Conservation (phyloP, 2,888 invertebrate genomes). For the Ophion ellenae region DNA sequence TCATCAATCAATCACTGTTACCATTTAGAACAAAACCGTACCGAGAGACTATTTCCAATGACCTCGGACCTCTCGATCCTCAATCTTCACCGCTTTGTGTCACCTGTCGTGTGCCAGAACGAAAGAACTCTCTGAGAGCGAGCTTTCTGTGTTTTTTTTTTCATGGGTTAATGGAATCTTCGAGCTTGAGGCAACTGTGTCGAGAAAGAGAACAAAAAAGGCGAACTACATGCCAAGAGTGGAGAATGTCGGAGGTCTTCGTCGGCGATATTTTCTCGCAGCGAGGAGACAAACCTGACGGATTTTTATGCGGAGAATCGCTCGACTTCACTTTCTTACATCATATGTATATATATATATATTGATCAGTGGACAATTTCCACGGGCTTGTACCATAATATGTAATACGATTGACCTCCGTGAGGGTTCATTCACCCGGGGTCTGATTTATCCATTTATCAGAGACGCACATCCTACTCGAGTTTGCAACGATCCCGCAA, state of each 20-base stretch:
- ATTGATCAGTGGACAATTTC: constrained; percentile 12
- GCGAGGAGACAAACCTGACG: constrained; percentile 1
- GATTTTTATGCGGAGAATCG: constrained; percentile 3
- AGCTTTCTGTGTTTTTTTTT: constrained; percentile 42
- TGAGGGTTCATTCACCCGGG: background rate
- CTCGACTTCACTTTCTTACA: constrained; percentile 6
- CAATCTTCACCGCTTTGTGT: constrained; percentile 58
- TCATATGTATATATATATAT: background rate
- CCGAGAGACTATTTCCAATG: constrained; percentile 21
- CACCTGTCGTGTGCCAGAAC: constrained; percentile 37
- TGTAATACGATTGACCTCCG: background rate
- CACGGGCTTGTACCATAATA: constrained; percentile 24
- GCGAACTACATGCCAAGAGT: constrained; percentile 20
- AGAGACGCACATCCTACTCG: background rate
- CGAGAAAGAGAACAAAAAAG: constrained; percentile 1
- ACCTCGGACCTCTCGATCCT: constrained; percentile 18
- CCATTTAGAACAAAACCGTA: constrained; percentile 12
- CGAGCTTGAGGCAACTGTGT: constrained; percentile 32
- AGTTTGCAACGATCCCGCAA: background rate
- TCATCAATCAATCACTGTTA: constrained; percentile 54
- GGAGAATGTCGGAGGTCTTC: constrained; percentile 4
- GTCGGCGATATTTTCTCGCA: constrained; percentile 25
- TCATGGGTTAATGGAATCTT: constrained; percentile 43
- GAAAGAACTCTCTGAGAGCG: constrained; percentile 27
- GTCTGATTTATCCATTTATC: background rate